phyloP scores from a whole-genome alignment of 2,113 vertebrate species.

The Pangasianodon hypophthalmus region DNA sequence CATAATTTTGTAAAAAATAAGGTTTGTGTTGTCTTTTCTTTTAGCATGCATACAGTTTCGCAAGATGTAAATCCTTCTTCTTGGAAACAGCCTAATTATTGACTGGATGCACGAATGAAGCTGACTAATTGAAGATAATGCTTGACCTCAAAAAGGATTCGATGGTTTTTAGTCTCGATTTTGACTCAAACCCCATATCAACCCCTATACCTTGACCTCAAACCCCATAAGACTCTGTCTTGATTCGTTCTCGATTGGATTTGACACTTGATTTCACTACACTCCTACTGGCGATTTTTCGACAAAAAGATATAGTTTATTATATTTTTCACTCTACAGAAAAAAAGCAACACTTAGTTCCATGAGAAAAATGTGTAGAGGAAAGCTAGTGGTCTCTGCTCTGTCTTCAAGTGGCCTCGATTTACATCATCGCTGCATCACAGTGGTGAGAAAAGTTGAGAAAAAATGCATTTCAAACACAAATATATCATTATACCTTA shows the following conservation, averaged over 20 bases:
- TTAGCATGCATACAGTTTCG: background rate
- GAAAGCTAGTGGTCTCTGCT: background rate
- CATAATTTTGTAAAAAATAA: background rate
- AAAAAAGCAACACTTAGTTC: background rate
- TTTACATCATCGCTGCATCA: conserved; percentile 17
- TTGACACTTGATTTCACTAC: background rate
- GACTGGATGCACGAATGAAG: background rate
- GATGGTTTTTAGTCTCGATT: too few relatives aligned
- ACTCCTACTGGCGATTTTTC: background rate
- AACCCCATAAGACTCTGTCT: background rate
- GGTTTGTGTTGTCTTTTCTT: background rate
- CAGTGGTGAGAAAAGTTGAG: background rate
- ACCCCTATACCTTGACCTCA: background rate
- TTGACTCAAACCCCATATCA: background rate
- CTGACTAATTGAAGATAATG: background rate
- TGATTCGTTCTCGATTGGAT: background rate
- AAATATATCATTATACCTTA: conserved; percentile 26
- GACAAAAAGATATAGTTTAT: background rate
- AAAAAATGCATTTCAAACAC: background rate
- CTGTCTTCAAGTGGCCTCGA: conserved; percentile 16
- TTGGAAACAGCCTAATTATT: background rate
- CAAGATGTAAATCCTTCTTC: background rate
- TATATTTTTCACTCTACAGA: background rate
- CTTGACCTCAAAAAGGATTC: background rate
- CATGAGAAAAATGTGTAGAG: background rate